Conservation (phyloP, 2,797 vertebrate genomes). For the Siniperca scherzeri region DNA sequence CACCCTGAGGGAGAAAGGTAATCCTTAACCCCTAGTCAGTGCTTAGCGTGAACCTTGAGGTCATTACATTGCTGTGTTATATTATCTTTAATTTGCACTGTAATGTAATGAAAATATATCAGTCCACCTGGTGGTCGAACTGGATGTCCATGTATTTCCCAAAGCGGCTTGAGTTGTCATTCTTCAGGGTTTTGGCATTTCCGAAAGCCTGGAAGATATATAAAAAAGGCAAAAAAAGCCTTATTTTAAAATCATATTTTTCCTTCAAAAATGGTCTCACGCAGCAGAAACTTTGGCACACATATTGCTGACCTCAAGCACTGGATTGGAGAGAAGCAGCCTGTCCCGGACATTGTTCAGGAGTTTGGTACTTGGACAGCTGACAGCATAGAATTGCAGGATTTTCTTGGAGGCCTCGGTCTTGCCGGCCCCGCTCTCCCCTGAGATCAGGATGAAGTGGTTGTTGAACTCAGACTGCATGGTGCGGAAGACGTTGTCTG, state of each 20-base stretch:
- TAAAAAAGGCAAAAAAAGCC: background rate
- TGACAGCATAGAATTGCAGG: conserved; percentile 94
- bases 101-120: background rate
- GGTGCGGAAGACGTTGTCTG: conserved; percentile 95
- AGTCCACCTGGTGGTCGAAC: conserved; percentile 93
- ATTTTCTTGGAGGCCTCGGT: conserved; percentile 98
- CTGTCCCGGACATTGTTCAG: conserved; percentile 91
- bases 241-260: background rate
- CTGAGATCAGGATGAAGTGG: conserved; percentile 98
- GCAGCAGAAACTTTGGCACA: background rate
- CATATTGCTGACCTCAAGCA: conserved; percentile 90
- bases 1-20: conserved; percentile 83
- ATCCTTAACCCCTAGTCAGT: background rate
- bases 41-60: background rate
- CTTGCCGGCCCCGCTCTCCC: conserved; percentile 96
- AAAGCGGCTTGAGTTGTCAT: conserved; percentile 97
- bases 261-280: background rate
- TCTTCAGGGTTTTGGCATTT: conserved; percentile 95
- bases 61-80: background rate
- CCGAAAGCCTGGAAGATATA: conserved; percentile 90
- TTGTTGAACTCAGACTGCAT: conserved; percentile 94
- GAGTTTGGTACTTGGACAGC: conserved; percentile 92
- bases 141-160: conserved; percentile 99
- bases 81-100: background rate
- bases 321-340: conserved; percentile 93